A percentile compares a stretch with the other conserved stretches of the same genome.
These are phyloP conservation scores for Lagopus leucura DNA, from an alignment of 2,113 vertebrate genomes.

Conservation along the genomic window DNA sequence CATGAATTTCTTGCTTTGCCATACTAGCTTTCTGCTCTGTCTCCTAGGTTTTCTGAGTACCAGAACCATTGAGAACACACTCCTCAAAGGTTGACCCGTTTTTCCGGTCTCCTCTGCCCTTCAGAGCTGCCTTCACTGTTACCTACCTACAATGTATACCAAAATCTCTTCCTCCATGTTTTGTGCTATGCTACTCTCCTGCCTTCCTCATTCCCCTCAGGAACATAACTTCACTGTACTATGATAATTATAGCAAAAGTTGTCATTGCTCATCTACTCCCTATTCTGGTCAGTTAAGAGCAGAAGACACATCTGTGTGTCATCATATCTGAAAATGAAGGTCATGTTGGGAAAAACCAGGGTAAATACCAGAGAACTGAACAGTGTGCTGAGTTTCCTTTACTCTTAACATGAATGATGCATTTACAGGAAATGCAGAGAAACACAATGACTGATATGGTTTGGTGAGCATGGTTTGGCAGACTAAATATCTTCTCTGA, in stretches of 20 bases:
- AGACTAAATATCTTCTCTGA: too few species aligned
- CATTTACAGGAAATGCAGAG: accelerated
- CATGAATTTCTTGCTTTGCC: not conserved
- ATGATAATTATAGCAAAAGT: not conserved
- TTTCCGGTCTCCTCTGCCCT: not conserved
- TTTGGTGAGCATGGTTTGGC: too few species aligned
- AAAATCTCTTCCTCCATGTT: not conserved
- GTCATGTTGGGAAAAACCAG: not conserved
- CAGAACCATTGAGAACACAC: not conserved
- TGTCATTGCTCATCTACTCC: not conserved
- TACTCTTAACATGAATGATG: accelerated
- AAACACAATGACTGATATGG: not conserved
- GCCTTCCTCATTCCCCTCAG: not conserved
- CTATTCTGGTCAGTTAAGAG: not conserved
- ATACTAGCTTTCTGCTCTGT: not conserved
- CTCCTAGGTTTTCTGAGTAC: not conserved
- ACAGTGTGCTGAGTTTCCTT: not conserved
- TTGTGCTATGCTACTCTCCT: not conserved
- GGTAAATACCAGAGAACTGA: accelerated
- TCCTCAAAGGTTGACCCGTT: not conserved
- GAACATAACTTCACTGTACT: not conserved
- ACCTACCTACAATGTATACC: not conserved
- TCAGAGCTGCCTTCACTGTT: not conserved
- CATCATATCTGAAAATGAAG: not conserved
- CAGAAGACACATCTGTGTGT: not conserved